Conservation (phyloP, 2,797 vertebrate species). For the Cynopterus sphinx region DNA sequence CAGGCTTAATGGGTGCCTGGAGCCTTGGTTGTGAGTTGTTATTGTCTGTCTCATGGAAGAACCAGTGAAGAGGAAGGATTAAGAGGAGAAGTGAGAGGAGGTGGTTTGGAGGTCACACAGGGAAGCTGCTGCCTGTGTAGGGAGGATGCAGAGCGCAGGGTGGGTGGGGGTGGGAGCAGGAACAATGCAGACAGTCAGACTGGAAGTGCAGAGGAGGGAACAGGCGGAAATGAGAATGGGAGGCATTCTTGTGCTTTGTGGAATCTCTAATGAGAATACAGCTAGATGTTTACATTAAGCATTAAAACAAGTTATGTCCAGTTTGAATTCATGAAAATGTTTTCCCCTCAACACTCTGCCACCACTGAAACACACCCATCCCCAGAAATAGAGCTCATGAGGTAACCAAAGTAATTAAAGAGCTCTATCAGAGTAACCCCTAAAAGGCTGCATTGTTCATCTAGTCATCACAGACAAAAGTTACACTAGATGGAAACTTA, state of each 20-base stretch:
- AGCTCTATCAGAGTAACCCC: conserved; percentile 33
- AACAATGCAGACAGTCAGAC: conserved; percentile 64
- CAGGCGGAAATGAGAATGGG: conserved; percentile 47
- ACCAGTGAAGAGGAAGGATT: conserved; percentile 51
- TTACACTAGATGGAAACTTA: background rate
- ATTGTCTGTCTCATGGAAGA: conserved; percentile 53
- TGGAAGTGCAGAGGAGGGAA: conserved; percentile 42
- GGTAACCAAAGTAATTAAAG: conserved; percentile 33
- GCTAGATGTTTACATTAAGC: conserved; percentile 66
- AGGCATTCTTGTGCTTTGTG: conserved; percentile 59
- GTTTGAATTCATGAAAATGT: conserved; percentile 56
- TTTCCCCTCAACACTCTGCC: conserved; percentile 32
- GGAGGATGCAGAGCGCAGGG: background rate
- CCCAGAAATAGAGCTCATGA: conserved; percentile 47
- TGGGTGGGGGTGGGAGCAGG: background rate
- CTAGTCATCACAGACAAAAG: background rate
- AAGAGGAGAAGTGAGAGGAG: background rate
- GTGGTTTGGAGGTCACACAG: background rate
- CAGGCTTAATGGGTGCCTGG: background rate
- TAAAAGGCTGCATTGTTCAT: background rate
- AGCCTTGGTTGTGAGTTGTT: background rate
- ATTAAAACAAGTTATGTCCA: conserved; percentile 69
- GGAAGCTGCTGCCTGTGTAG: background rate
- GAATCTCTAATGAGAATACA: conserved; percentile 67
- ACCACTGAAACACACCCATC: background rate